Evolutionary conservation across 2,113 vertebrate species (phyloP), one percentile per base, ranked within the genome.

Genomic region (Saguinus imperator): DNA sequence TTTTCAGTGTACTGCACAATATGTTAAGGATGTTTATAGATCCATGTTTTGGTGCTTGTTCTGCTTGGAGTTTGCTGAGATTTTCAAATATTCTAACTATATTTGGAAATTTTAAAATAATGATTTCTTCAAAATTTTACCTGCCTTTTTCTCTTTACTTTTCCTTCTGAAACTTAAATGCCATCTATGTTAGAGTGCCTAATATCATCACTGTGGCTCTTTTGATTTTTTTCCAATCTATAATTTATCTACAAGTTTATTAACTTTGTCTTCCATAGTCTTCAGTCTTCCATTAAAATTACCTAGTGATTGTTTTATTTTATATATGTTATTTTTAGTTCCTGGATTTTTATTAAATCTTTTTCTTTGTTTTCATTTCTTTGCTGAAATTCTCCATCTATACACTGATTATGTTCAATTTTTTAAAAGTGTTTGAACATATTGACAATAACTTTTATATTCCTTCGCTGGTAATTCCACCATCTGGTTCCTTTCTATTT

Each of bases 391-490:
- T 95, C 1, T 40, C 17, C 25, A 45, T 72, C 2, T 64, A 8
- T 94, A 40, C 17, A 81, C 16, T 37, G 0, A 20, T 83, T 76
- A 48, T 89, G 3, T 87, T 29, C 8, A 95, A 95, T 94, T 45
- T 75, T 88, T 95, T 76, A 96, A 81, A 96, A n/a, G 45, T 94
- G n/a, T n/a, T 94, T 16, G 6, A 45, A 57, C 40, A 70, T 89
- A 40, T 27, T 52, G 77, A 48, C 6, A 73, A 9, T 89, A 83
- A 40, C 35, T 79, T 86, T 94, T 37, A 84, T 87, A 88, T 91
- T 55, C 18, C 6, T 87, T 85, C 4, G n/a, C 35, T 85, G 91
- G 12, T 87, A 92, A 43, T 94, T 95, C 17, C 4, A 75, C 27
- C 25, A 72, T 40, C 27, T 97, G 64, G 40, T 1, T 52, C 37